Evolutionary conservation across 2,888 invertebrate species (phyloP).

Genomic region (Ctenicera cuprea): DNA sequence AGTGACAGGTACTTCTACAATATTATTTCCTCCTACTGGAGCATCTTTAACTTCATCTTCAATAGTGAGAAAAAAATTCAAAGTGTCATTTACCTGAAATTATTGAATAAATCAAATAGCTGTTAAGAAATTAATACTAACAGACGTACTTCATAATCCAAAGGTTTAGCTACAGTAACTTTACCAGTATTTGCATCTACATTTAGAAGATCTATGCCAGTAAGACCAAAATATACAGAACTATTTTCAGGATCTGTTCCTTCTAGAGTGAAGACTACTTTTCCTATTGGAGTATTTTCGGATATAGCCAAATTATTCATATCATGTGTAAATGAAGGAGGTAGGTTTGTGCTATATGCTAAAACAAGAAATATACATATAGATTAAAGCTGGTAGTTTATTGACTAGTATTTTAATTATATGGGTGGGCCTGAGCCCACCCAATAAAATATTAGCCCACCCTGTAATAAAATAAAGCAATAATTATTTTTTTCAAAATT

Average conservation of each 20-base stretch:
- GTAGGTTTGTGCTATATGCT: conserved; percentile 76
- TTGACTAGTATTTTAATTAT: no score
- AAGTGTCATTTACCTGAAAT: conserved; percentile 84
- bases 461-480: no score
- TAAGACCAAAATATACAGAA: conserved; percentile 81
- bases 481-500: no score
- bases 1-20: conserved; percentile 85
- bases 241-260: conserved; percentile 90
- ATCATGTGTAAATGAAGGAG: conserved; percentile 84
- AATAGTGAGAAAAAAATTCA: conserved; percentile 87
- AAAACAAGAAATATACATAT: no score
- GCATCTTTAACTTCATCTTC: conserved; percentile 82
- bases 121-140: conserved; percentile 29
- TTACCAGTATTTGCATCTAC: conserved; percentile 87
- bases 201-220: conserved; percentile 87
- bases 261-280: conserved; percentile 84
- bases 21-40: conserved; percentile 79
- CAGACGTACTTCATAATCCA: conserved; percentile 86
- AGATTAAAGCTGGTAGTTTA: no score
- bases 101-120: conserved; percentile 40
- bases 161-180: conserved; percentile 84
- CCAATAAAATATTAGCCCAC: no score
- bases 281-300: conserved; percentile 87
- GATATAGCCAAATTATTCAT: conserved; percentile 86
- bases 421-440: no score